Evolutionary conservation across 2,113 vertebrate species (phyloP).

Genomic region (Gila orcuttii): DNA sequence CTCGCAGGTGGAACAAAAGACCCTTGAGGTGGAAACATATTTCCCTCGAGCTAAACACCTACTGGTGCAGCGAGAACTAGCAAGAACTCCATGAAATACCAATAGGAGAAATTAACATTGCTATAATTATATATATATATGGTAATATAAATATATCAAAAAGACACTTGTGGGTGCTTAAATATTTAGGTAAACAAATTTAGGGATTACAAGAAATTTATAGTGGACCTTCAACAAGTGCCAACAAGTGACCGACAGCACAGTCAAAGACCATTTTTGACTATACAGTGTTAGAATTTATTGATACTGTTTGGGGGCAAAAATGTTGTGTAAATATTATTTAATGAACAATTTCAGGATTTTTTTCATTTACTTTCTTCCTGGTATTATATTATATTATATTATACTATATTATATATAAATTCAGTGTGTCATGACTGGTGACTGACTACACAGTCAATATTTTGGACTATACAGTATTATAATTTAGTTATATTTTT

Average conservation of each 20-base stretch:
- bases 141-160: background rate
- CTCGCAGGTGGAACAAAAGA: conserved; percentile 78
- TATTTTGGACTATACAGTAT: background rate
- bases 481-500: background rate
- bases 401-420: background rate
- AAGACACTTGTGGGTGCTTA: background rate
- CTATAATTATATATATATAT: background rate
- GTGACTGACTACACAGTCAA: background rate
- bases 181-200: background rate
- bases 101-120: background rate
- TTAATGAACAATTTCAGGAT: background rate
- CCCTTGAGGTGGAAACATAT: conserved; percentile 70
- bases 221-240: background rate
- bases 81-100: background rate
- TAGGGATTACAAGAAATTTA: background rate
- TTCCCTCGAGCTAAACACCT: conserved; percentile 38
- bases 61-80: conserved; percentile 1
- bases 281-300: background rate
- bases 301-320: background rate
- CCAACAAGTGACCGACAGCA: background rate
- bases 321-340: background rate
- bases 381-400: background rate
- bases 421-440: too few species aligned
- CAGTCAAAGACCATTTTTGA: background rate
- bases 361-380: background rate